Evolutionary conservation across 2,797 vertebrate species (phyloP), one percentile per base, ranked within the genome.

Genomic region (Xenentodon cancila): DNA sequence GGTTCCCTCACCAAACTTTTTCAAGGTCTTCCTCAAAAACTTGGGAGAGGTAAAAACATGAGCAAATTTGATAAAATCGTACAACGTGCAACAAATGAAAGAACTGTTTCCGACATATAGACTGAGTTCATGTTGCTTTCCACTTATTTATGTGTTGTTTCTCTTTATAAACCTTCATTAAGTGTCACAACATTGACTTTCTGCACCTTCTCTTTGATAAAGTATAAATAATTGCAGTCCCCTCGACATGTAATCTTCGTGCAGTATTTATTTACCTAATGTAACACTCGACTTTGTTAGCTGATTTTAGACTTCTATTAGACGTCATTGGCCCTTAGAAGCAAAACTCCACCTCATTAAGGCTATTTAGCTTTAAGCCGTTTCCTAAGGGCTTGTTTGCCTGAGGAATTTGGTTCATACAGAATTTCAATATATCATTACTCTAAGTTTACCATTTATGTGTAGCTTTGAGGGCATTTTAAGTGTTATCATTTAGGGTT

Each of bases 1-100:
- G 71, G 16, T 75, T 79, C 73, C 84, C 86, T 84, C 74, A 84
- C 55, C 70, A 69, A 75, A 68, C 60, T 67, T 76, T 89, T 84
- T 74, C 63, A 61, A 79, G 64, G 67, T 81, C 43, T 84, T 79
- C 64, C 68, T 75, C 49, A 48, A 63, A 75, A 79, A 71, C 25
- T 76, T 48, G 32, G 51, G 43, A 75, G 57, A 86, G 81, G 67
- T 82, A 75, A 21, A 73, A 59, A 22, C 68, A 54, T 42, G 70
- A 50, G 45, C 51, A 68, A 55, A 69, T 84, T 68, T 63, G 9
- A 68, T 73, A 25, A 21, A 55, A 71, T 66, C 54, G 47, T 52
- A 51, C 17, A 52, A 37, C 42, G 15, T 77, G 63, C 50, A 53
- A 75, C 60, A 78, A 59, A 51, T 51, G 45, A 19, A 60, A 55